phyloP scores from a whole-genome alignment of 1,140 invertebrate species.

The Samia ricini region DNA sequence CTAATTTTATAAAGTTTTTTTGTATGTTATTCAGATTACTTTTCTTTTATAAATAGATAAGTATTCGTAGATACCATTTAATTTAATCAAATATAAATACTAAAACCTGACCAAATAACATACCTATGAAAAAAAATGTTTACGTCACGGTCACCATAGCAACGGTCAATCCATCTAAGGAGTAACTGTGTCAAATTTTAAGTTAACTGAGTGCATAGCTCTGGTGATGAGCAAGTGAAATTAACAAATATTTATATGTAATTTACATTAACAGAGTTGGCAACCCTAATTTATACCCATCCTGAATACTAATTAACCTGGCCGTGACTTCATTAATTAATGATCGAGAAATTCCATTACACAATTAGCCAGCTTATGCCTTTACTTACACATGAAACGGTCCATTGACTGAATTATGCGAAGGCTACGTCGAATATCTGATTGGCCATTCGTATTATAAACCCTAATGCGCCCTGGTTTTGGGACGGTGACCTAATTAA shows the following conservation, averaged over 20 bases:
- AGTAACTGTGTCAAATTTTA: no score
- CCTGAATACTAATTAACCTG: neutral
- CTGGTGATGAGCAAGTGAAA: no score
- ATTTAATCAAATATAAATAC: no score
- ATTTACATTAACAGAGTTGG: neutral
- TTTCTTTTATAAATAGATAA: no score
- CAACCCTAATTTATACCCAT: neutral
- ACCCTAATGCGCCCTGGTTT: neutral
- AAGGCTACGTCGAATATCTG: constrained; percentile 1
- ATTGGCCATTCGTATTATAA: neutral
- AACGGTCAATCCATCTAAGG: no score
- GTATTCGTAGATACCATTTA: no score
- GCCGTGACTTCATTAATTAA: constrained; percentile 6
- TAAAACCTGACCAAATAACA: no score
- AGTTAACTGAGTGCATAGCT: no score
- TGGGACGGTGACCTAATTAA: constrained; percentile 1
- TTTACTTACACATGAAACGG: constrained; percentile 6
- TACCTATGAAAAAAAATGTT: no score
- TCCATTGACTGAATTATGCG: constrained; percentile 9
- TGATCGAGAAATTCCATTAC: constrained; percentile 14
- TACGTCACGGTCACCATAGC: no score
- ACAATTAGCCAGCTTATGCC: constrained; percentile 10
- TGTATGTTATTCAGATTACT: no score
- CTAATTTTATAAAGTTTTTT: no score
- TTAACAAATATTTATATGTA: neutral